Evolutionary conservation across 2,797 vertebrate genomes (phyloP), one percentile per base, ranked within the genome.

Genomic region (Semaprochilodus insignis): DNA sequence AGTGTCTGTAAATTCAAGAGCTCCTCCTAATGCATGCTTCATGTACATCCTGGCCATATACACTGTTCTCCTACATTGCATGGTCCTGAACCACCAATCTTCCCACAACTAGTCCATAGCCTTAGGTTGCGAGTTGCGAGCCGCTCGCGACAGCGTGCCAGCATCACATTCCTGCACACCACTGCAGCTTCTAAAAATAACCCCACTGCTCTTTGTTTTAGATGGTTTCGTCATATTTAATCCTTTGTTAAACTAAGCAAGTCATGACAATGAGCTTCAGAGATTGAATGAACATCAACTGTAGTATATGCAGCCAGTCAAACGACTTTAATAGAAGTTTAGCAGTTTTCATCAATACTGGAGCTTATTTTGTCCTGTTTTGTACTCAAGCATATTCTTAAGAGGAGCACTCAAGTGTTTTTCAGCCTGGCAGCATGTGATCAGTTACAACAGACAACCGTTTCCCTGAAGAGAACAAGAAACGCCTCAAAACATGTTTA

Each of bases 141-240:
- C 16, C 23, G 21, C 21, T 23, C n/a, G 21, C 13, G 11, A 16
- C 70, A 54, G 70, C 70, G 31, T 27, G 23, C 36, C 6, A 54
- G 70, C 48, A 1, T 72, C 15, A 16, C 23, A 72, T 14, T 54
- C 70, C 70, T 25, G 25, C 2, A 54, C 48, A 52, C 23, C 69
- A 44, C n/a, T 51, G 44, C 40, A 52, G n/a, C 40, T 48, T 71
- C 31, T n/a, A 71, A 48, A 71, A n/a, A 15, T 71, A 71, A 71
- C n/a, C 44, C 14, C 2, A 16, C n/a, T 14, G 15, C 14, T 27
- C n/a, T 36, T 51, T 54, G 70, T 31, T 54, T 72, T 16, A 54
- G 23, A 25, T 27, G 48, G 31, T 31, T 27, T 52, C 27, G 23
- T 51, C 15, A 17, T 66, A 19, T 66, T 66, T 31, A 66, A 19